Evolutionary conservation across 2,797 vertebrate species (phyloP).

Genomic region (Decapterus maruadsi): DNA sequence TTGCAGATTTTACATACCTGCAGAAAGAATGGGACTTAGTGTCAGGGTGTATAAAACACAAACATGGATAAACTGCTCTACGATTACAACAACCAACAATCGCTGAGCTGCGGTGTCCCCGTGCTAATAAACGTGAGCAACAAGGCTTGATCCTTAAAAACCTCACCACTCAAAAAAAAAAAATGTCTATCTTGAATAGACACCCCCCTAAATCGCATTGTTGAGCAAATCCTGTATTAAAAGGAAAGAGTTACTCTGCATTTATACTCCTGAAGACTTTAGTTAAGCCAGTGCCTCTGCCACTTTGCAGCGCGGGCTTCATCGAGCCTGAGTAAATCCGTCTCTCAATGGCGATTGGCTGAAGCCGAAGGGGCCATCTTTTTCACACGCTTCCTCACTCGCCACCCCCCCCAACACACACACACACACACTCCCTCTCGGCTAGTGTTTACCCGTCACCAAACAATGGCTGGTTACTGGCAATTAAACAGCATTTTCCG

Average conservation of each 20-base stretch:
- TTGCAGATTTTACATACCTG: conserved; percentile 53
- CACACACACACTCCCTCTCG: conserved; percentile 35
- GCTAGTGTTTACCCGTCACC: conserved; percentile 85
- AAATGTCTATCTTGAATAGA: conserved; percentile 91
- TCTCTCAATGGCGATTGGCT: conserved; percentile 78
- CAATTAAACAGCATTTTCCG: conserved; percentile 87
- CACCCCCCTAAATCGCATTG: conserved; percentile 94
- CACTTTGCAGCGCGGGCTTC: conserved; percentile 88
- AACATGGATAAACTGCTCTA: conserved; percentile 76
- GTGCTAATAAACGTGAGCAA: conserved; percentile 82
- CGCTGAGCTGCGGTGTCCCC: conserved; percentile 64
- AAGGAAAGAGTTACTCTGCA: conserved; percentile 94
- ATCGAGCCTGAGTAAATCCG: conserved; percentile 80
- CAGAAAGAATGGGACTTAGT: conserved; percentile 71
- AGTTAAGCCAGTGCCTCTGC: conserved; percentile 96
- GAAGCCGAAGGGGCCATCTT: conserved; percentile 79
- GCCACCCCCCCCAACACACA: conserved; percentile 29
- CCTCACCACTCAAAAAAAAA: conserved; percentile 81
- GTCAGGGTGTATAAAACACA: conserved; percentile 67
- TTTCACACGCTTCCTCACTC: conserved; percentile 79
- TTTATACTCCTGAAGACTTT: conserved; percentile 98
- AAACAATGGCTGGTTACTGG: conserved; percentile 86
- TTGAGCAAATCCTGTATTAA: conserved; percentile 98
- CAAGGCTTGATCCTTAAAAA: conserved; percentile 83
- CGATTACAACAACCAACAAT: conserved; percentile 76